Percentiles rank a stretch among this genome's conserved stretches.
phyloP scores from a whole-genome alignment of 2,888 invertebrate genomes.

The Gari tellinella region DNA sequence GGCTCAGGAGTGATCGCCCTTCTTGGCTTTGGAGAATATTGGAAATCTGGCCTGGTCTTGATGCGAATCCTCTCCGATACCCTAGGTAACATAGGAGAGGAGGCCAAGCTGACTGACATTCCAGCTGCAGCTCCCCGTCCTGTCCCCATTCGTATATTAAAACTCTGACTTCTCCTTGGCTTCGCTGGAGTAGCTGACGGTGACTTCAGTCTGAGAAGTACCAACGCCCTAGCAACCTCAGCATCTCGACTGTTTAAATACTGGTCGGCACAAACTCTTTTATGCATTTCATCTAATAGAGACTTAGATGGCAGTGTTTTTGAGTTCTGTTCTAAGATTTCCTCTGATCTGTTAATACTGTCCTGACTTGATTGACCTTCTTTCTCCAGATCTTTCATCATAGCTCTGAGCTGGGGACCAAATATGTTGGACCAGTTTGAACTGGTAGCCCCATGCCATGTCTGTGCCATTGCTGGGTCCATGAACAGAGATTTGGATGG shows the following conservation, averaged over 20 bases:
- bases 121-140: constrained; percentile 22
- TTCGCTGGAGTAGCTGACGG: constrained; percentile 19
- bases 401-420: constrained; percentile 61
- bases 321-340: constrained; percentile 32
- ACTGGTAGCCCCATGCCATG: constrained; percentile 74
- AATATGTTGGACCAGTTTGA: constrained; percentile 65
- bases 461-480: constrained; percentile 71
- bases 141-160: constrained; percentile 53
- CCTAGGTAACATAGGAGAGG: constrained; percentile 44
- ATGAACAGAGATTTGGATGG: constrained; percentile 57
- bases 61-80: constrained; percentile 35
- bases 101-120: constrained; percentile 30
- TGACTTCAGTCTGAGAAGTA: constrained; percentile 51
- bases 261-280: constrained; percentile 78
- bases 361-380: not conserved
- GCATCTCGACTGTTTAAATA: constrained; percentile 59
- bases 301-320: constrained; percentile 67
- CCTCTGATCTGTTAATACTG: constrained; percentile 3
- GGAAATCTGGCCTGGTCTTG: constrained; percentile 48
- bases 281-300: constrained; percentile 78
- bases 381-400: constrained; percentile 52
- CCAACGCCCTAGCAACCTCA: constrained; percentile 43
- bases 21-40: constrained; percentile 38
- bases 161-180: constrained; percentile 52
- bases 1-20: constrained; percentile 57